These are phyloP conservation scores for Trialeurodes vaporariorum DNA, from an alignment of 1,140 invertebrate genomes.

Conservation along the genomic window DNA sequence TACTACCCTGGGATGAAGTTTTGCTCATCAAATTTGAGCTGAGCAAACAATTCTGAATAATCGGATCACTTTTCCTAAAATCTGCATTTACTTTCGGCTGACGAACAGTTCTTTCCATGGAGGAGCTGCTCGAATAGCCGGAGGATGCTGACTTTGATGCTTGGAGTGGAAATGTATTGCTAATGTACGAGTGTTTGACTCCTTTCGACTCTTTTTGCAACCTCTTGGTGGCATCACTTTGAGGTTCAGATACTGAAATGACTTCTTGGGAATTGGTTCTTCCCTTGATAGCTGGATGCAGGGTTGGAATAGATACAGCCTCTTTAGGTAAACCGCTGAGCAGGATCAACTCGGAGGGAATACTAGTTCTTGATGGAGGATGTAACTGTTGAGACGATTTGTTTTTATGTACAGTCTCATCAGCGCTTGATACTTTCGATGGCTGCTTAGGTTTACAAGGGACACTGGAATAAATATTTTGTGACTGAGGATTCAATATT, in stretches of 20 bases:
- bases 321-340: too few relatives aligned
- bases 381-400: not conserved
- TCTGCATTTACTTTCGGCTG: not conserved
- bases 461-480: not conserved
- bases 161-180: not conserved
- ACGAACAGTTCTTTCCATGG: not conserved
- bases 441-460: not conserved
- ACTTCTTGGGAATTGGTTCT: not conserved
- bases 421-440: not conserved
- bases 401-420: not conserved
- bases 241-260: not conserved
- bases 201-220: not conserved
- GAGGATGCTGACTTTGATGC: not conserved
- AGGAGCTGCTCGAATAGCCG: not conserved
- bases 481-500: not conserved
- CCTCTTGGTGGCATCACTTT: not conserved
- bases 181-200: not conserved
- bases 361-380: not conserved
- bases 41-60: not conserved
- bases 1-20: not conserved
- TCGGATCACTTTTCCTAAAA: not conserved
- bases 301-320: too few relatives aligned
- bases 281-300: too few relatives aligned
- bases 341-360: too few relatives aligned
- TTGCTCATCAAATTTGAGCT: not conserved